A percentile compares a stretch with the other conserved stretches of the same genome.
Evolutionary conservation across 2,797 vertebrate genomes (phyloP).

Genomic region (Xiphophorus birchmanni): DNA sequence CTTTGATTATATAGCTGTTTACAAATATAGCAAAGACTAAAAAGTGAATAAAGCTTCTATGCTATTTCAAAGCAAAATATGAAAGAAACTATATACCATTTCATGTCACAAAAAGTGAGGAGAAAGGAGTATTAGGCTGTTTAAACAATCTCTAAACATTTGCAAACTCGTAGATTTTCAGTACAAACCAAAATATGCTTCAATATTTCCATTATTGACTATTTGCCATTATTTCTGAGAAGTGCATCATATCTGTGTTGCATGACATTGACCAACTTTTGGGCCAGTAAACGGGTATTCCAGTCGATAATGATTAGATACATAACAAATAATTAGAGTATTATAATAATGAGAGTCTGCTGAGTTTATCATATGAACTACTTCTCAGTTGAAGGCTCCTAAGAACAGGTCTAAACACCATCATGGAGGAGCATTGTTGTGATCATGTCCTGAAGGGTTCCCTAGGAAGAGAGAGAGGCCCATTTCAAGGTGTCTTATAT

Average conservation of each 20-base stretch:
- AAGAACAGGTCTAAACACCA: not conserved
- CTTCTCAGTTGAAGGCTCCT: not conserved
- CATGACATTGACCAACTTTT: not conserved
- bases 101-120: not conserved
- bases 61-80: not conserved
- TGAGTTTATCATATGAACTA: not conserved
- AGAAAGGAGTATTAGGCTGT: not conserved
- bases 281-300: not conserved
- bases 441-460: too few species aligned
- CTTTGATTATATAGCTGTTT: not conserved
- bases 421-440: not conserved
- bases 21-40: not conserved
- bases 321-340: too few species aligned
- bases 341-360: too few species aligned
- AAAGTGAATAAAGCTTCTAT: not conserved
- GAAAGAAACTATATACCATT: not conserved
- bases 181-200: not conserved
- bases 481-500: not conserved
- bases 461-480: not conserved
- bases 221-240: not conserved
- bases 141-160: not conserved
- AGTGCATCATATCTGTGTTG: not conserved
- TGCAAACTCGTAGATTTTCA: not conserved
- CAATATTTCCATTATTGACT: not conserved
- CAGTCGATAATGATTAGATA: not conserved